Evolutionary conservation across 2,888 invertebrate species (phyloP).

Genomic region (Calliopum simillimum): DNA sequence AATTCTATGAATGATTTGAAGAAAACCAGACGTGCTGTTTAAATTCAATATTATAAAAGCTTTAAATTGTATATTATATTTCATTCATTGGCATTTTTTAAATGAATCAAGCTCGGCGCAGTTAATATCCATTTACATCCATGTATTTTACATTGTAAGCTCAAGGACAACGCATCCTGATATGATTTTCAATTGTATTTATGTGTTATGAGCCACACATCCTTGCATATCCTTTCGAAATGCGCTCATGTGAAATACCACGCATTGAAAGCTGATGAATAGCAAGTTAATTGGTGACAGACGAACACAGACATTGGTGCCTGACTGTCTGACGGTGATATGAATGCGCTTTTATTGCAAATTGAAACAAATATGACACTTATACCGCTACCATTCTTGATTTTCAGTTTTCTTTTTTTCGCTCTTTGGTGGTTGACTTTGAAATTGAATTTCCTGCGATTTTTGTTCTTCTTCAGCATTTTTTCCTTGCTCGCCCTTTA

Average conservation of each 20-base stretch:
- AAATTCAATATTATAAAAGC: too few species aligned
- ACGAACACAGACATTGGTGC: constrained; percentile 35
- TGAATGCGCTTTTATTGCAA: constrained; percentile 41
- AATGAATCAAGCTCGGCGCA: too few species aligned
- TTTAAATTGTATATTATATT: too few species aligned
- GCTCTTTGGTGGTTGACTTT: constrained; percentile 8
- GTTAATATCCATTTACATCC: too few species aligned
- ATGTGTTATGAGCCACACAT: constrained; percentile 5
- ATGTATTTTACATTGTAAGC: not conserved
- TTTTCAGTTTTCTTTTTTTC: not conserved
- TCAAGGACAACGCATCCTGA: constrained; percentile 10
- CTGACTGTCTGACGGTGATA: constrained; percentile 18
- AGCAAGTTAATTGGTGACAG: constrained; percentile 64
- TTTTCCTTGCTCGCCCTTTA: not conserved
- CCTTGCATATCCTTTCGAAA: constrained; percentile 13
- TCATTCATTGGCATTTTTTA: too few species aligned
- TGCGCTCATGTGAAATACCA: constrained; percentile 47
- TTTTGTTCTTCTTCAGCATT: not conserved
- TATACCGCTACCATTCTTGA: constrained; percentile 44
- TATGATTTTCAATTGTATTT: constrained; percentile 9
- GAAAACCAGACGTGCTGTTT: too few species aligned
- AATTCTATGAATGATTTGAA: too few species aligned
- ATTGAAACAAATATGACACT: constrained; percentile 51
- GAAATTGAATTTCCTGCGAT: constrained; percentile 16
- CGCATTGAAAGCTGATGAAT: constrained; percentile 56